Conservation (phyloP, 2,888 invertebrate genomes). For the Brachycybe producta region DNA sequence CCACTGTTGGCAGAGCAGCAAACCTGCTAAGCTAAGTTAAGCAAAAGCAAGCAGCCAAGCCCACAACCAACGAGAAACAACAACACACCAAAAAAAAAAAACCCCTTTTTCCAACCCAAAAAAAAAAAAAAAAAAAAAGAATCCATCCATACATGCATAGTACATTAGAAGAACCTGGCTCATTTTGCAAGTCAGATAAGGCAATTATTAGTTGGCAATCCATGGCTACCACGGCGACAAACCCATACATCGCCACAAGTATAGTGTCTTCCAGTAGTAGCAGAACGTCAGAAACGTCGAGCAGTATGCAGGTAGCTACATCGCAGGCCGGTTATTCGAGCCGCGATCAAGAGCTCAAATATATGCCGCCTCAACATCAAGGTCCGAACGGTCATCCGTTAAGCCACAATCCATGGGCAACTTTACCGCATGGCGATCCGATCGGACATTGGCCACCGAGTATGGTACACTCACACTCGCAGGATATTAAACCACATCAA, state of each 20-base stretch:
- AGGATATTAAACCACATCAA: slow-evolving; percentile 37
- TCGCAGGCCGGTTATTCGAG: slow-evolving; percentile 47
- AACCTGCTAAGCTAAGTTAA: too few relatives aligned
- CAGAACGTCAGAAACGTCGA: slow-evolving; percentile 20
- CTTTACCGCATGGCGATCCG: slow-evolving; percentile 28
- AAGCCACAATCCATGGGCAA: slow-evolving; percentile 54
- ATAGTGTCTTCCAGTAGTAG: slow-evolving; percentile 55
- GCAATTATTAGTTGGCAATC: slow-evolving; percentile 17
- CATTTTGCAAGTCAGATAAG: slow-evolving; percentile 28
- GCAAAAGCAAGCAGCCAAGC: too few relatives aligned
- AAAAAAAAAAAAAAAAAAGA: too few relatives aligned
- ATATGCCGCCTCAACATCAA: slow-evolving; percentile 68
- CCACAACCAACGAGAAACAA: too few relatives aligned
- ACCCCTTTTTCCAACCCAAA: too few relatives aligned
- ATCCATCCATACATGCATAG: too few relatives aligned
- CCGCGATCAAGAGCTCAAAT: slow-evolving; percentile 77
- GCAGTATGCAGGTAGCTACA: slow-evolving; percentile 31
- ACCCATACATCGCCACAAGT: slow-evolving; percentile 64
- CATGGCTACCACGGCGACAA: slow-evolving; percentile 77
- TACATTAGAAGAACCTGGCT: slow-evolving; percentile 15
- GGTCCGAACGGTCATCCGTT: slow-evolving; percentile 46
- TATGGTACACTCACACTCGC: slow-evolving; percentile 43
- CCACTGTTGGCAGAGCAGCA: too few relatives aligned
- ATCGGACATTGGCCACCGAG: slow-evolving; percentile 69
- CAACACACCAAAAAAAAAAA: too few relatives aligned